phyloP scores from a whole-genome alignment of 1,140 invertebrate genomes.

The Papilio glaucus region DNA sequence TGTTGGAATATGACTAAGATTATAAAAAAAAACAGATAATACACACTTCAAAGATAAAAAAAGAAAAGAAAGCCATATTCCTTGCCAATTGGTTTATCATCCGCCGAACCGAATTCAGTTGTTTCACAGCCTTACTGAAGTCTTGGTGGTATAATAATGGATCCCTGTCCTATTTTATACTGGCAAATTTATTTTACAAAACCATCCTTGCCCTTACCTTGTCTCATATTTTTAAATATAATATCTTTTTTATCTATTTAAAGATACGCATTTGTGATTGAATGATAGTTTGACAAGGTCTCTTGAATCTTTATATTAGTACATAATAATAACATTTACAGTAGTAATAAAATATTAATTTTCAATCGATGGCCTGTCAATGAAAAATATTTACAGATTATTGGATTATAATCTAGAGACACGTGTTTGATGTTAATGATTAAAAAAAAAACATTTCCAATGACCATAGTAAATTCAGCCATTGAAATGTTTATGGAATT shows the following conservation, averaged over 20 bases:
- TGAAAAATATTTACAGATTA: too few species aligned
- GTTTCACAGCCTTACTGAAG: constrained; percentile 79
- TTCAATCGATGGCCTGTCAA: too few species aligned
- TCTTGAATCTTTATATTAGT: not conserved
- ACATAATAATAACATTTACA: constrained; percentile 1
- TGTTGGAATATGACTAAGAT: not conserved
- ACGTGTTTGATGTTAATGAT: not conserved
- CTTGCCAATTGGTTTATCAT: constrained; percentile 29
- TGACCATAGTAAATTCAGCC: too few species aligned
- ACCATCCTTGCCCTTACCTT: too few species aligned
- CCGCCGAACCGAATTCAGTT: constrained; percentile 71
- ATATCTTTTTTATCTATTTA: too few species aligned
- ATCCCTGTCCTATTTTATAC: constrained; percentile 59
- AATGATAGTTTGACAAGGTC: too few species aligned
- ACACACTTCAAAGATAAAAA: not conserved
- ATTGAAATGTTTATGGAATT: not conserved
- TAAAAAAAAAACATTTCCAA: not conserved
- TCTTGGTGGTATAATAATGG: constrained; percentile 69
- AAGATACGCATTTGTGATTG: too few species aligned
- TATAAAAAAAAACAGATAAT: not conserved
- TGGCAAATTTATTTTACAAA: not conserved
- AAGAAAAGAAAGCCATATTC: constrained; percentile 26
- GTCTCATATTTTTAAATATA: too few species aligned
- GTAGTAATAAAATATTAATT: not conserved
- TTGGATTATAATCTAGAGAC: constrained; percentile 21